Conservation (phyloP, 2,888 invertebrate genomes). For the Apeira syringaria region DNA sequence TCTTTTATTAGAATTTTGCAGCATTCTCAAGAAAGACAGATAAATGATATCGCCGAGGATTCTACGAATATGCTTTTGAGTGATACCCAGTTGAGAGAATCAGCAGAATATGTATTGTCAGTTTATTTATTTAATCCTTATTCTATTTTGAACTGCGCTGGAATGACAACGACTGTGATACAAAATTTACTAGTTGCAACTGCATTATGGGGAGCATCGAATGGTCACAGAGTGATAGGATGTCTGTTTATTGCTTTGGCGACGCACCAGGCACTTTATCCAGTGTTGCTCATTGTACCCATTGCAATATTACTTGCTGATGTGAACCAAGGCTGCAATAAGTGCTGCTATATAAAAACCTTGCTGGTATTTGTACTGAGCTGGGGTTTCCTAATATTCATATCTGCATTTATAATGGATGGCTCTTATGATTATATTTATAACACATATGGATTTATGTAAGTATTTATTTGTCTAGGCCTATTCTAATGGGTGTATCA, state of each 20-base stretch:
- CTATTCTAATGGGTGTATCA: no score
- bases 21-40: slow-evolving; percentile 77
- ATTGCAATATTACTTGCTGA: slow-evolving; percentile 88
- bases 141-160: slow-evolving; percentile 93
- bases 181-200: slow-evolving; percentile 92
- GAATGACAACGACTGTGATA: slow-evolving; percentile 94
- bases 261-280: slow-evolving; percentile 92
- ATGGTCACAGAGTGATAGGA: slow-evolving; percentile 84
- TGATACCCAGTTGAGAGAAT: slow-evolving; percentile 82
- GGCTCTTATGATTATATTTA: slow-evolving; percentile 86
- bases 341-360: slow-evolving; percentile 76
- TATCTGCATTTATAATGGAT: slow-evolving; percentile 86
- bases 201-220: slow-evolving; percentile 87
- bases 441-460: slow-evolving; percentile 93
- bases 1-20: slow-evolving; percentile 85
- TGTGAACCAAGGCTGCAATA: slow-evolving; percentile 72
- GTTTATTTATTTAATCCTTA: slow-evolving; percentile 96
- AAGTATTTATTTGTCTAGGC: slow-evolving; percentile 61
- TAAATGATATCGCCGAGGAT: slow-evolving; percentile 83
- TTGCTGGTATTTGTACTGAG: slow-evolving; percentile 78
- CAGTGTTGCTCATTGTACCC: slow-evolving; percentile 92
- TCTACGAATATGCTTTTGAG: slow-evolving; percentile 78
- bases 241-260: slow-evolving; percentile 89
- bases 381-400: slow-evolving; percentile 80
- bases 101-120: slow-evolving; percentile 88